Conservation (phyloP, 2,888 invertebrate genomes). For the Aromia moschata region DNA sequence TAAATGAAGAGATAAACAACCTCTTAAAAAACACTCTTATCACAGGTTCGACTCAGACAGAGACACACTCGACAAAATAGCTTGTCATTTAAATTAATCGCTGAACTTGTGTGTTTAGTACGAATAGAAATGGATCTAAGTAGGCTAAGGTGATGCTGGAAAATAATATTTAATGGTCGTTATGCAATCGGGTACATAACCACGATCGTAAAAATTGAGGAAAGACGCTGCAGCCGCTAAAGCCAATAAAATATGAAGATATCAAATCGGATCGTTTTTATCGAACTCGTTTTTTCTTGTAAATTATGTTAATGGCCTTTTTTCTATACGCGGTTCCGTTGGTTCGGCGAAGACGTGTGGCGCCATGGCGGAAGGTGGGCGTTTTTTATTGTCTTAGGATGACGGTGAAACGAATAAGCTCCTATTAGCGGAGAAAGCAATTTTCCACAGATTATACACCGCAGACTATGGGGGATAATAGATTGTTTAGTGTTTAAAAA, state of each 20-base stretch:
- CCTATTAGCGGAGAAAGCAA: too few relatives aligned
- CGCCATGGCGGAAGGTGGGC: neutral
- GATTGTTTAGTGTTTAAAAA: too few relatives aligned
- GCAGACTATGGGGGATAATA: too few relatives aligned
- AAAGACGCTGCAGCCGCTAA: too few relatives aligned
- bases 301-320: neutral
- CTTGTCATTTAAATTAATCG: constrained; percentile 8
- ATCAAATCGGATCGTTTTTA: neutral
- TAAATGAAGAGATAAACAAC: neutral
- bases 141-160: neutral
- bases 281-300: neutral
- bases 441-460: too few relatives aligned
- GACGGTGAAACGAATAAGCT: too few relatives aligned
- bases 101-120: neutral
- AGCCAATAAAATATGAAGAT: neutral
- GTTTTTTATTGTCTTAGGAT: neutral
- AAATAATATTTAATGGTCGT: neutral
- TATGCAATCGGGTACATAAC: neutral
- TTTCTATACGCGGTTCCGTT: neutral
- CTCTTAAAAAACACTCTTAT: neutral
- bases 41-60: neutral
- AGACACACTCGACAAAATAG: neutral
- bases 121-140: neutral
- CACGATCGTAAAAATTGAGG: neutral
- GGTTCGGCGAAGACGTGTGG: neutral